phyloP scores from a whole-genome alignment of 1,140 invertebrate species.

The Scaptodrosophila lebanonensis region DNA sequence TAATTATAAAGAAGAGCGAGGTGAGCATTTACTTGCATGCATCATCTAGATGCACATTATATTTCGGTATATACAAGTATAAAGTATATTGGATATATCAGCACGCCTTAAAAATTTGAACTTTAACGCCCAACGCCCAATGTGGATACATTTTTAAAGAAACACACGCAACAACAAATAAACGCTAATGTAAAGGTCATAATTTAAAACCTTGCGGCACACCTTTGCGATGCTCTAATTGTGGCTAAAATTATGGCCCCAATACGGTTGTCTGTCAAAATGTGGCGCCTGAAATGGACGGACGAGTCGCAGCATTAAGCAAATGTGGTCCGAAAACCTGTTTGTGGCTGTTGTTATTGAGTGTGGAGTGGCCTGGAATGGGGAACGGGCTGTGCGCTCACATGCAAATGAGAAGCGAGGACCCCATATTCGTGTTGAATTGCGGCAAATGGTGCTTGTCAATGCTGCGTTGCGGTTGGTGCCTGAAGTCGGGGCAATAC shows the following conservation, averaged over 20 bases:
- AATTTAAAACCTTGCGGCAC: conserved; percentile 53
- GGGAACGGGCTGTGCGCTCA: conserved; percentile 9
- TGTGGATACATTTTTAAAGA: too few species aligned
- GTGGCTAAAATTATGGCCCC: neutral
- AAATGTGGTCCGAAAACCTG: conserved; percentile 27
- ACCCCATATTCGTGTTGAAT: too few species aligned
- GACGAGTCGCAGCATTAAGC: neutral
- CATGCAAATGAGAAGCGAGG: conserved; percentile 43
- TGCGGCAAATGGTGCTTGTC: conserved; percentile 61
- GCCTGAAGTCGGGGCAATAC: neutral
- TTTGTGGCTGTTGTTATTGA: conserved; percentile 4
- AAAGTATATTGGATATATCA: too few species aligned
- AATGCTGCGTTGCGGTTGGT: conserved; percentile 46
- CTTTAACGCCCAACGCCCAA: too few species aligned
- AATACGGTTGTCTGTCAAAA: conserved; percentile 5
- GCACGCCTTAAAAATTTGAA: too few species aligned
- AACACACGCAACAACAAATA: too few species aligned
- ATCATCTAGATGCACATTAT: too few species aligned
- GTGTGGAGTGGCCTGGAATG: neutral
- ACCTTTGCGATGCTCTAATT: conserved; percentile 1
- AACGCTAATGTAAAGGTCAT: conserved; percentile 59
- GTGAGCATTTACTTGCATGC: too few species aligned
- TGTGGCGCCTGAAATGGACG: neutral
- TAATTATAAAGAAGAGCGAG: too few species aligned
- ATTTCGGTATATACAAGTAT: too few species aligned